Evolutionary conservation across 1,140 invertebrate genomes (phyloP), one percentile per base, ranked within the genome.

Genomic region (Antheraea pernyi): DNA sequence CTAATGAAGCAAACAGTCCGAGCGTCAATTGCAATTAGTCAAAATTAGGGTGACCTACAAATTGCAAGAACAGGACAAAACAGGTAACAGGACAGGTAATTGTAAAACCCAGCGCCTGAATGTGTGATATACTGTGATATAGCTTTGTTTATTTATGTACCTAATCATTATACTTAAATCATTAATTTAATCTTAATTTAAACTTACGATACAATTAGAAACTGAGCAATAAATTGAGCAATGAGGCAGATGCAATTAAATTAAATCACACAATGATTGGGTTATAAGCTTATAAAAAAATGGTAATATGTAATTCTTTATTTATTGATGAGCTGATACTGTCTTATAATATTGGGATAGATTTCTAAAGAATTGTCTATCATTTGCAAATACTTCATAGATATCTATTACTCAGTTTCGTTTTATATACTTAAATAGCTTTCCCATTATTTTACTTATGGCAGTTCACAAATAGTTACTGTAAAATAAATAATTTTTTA

Each of bases 401-500:
- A 19, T 61, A 22, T 36, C 19, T 61, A 61, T 61, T 61, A 13
- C 60, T 61, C 19, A 61, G 46, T 16, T 53, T 53, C 46, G 16
- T 16, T 13, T 53, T 53, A 53, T n/a, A 53, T 6, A 53, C 16
- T 53, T 53, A 53, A 53, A 53, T 30, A 53, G 11, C 7, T 42
- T 42, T 30, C 22, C 39, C 39, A 18, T 39, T 65, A 69, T 69
- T 70, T 70, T 86, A 85, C 82, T 86, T 88, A 88, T 88, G 86
- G 86, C 86, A 86, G 80, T 82, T 82, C 70, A 62, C 42, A 81
- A 16, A 79, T 77, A 59, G 70, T 73, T 76, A 74, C 36, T 71
- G 65, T 82, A 81, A 79, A 87, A 87, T 86, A 86, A 86, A 86
- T 86, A 86, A 75, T 80, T 68, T n/a, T n/a, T 62, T 59, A 67